These are phyloP conservation scores for Malachius bipustulatus DNA, from an alignment of 2,888 invertebrate genomes.

Conservation along the genomic window DNA sequence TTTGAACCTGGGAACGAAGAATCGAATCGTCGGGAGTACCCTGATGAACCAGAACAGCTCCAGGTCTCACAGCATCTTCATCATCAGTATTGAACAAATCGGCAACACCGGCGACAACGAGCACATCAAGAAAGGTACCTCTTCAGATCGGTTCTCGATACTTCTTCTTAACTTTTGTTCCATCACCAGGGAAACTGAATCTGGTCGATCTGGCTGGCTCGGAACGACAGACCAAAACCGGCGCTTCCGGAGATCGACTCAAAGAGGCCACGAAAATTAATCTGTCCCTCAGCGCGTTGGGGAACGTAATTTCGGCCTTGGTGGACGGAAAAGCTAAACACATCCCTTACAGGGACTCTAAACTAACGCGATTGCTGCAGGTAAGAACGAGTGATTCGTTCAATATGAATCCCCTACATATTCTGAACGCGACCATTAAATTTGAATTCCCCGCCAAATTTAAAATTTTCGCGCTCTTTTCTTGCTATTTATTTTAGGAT, in stretches of 20 bases:
- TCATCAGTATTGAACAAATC: constrained; percentile 72
- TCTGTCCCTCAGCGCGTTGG: constrained; percentile 72
- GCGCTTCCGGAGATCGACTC: constrained; percentile 73
- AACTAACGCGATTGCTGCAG: constrained; percentile 65
- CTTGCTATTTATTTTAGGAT: constrained; percentile 40
- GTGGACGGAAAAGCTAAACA: constrained; percentile 74
- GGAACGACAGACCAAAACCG: constrained; percentile 71
- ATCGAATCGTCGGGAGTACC: constrained; percentile 72
- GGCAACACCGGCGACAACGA: constrained; percentile 37
- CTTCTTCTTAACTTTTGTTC: too few relatives aligned
- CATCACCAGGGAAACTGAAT: constrained; percentile 55
- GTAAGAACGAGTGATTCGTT: constrained; percentile 29
- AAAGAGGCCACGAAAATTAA: constrained; percentile 88
- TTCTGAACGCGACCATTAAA: background rate
- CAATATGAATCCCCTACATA: constrained; percentile 5
- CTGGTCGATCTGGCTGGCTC: constrained; percentile 83
- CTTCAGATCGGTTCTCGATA: too few relatives aligned
- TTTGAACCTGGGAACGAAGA: constrained; percentile 64
- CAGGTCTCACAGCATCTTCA: constrained; percentile 79
- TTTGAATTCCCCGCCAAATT: background rate
- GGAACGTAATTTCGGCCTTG: constrained; percentile 80
- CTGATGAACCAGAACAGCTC: constrained; percentile 83
- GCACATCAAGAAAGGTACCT: constrained; percentile 31
- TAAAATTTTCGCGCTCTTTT: background rate
- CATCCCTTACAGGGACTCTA: constrained; percentile 75